Evolutionary conservation across 2,888 invertebrate species (phyloP).

Genomic region (Melanargia galathea): DNA sequence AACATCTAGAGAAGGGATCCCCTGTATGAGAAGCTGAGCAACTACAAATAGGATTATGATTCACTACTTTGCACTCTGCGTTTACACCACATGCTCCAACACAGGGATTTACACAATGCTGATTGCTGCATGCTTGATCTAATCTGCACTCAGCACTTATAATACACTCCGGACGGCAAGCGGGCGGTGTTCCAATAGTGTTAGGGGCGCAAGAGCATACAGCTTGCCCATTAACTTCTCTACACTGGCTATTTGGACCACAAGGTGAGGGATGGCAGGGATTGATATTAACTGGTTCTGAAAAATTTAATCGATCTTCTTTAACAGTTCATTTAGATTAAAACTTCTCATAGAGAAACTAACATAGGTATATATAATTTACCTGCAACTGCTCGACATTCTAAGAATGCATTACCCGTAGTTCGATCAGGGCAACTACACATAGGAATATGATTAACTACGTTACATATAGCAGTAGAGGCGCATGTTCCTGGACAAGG

Average conservation of each 20-base stretch:
- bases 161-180: slow-evolving; percentile 88
- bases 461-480: slow-evolving; percentile 86
- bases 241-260: slow-evolving; percentile 84
- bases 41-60: slow-evolving; percentile 88
- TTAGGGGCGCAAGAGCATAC: slow-evolving; percentile 86
- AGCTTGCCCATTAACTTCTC: slow-evolving; percentile 84
- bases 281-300: slow-evolving; percentile 77
- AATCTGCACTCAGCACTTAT: slow-evolving; percentile 87
- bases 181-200: slow-evolving; percentile 84
- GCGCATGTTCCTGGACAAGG: slow-evolving; percentile 92
- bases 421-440: slow-evolving; percentile 84
- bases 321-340: background rate
- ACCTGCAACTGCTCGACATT: slow-evolving; percentile 82
- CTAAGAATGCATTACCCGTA: slow-evolving; percentile 87
- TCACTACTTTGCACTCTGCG: slow-evolving; percentile 88
- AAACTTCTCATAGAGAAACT: background rate
- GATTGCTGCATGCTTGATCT: slow-evolving; percentile 87
- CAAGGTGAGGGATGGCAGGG: slow-evolving; percentile 86
- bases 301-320: slow-evolving; percentile 44
- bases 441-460: slow-evolving; percentile 84
- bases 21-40: slow-evolving; percentile 85
- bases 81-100: slow-evolving; percentile 87
- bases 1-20: slow-evolving; percentile 85
- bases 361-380: slow-evolving; percentile 38
- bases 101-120: slow-evolving; percentile 88